Evolutionary conservation across 2,888 invertebrate species (phyloP).

Genomic region (Acrobasis suavella): DNA sequence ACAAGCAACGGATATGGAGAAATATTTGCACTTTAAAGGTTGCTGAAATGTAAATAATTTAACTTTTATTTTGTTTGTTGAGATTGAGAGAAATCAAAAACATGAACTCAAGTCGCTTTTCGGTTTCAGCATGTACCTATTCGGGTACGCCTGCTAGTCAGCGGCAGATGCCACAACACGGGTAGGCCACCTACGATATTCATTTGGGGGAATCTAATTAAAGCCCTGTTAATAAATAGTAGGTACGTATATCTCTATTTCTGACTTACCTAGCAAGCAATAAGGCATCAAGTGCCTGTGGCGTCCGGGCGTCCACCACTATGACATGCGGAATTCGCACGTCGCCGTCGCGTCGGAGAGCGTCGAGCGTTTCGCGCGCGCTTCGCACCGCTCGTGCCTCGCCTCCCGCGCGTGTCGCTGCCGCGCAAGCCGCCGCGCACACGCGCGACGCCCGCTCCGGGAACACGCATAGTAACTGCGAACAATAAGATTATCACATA

Average conservation of each 20-base stretch:
- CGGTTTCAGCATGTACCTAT: neutral
- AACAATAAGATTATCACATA: conserved; percentile 27
- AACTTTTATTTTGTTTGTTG: neutral
- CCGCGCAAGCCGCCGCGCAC: conserved; percentile 85
- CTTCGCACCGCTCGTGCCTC: conserved; percentile 80
- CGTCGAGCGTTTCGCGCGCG: conserved; percentile 81
- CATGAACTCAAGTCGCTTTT: neutral
- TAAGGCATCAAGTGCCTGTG: conserved; percentile 83
- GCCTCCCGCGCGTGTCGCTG: conserved; percentile 83
- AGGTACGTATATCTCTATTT: too few relatives aligned
- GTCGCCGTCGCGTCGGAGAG: conserved; percentile 70
- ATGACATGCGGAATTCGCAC: conserved; percentile 84
- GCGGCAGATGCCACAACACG: neutral
- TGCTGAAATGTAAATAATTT: neutral
- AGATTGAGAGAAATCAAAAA: too few relatives aligned
- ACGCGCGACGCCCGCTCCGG: conserved; percentile 85
- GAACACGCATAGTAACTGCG: conserved; percentile 88
- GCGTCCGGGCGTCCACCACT: conserved; percentile 84
- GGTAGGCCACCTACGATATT: too few relatives aligned
- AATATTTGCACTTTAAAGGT: neutral
- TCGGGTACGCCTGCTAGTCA: neutral
- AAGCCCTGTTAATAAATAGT: too few relatives aligned
- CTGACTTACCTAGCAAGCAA: conserved; percentile 84
- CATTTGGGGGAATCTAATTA: too few relatives aligned
- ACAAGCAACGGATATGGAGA: conserved; percentile 12